Percentiles rank a stretch among this genome's conserved stretches.
phyloP scores from a whole-genome alignment of 1,140 invertebrate genomes.

The Ostrea denselamellosa region DNA sequence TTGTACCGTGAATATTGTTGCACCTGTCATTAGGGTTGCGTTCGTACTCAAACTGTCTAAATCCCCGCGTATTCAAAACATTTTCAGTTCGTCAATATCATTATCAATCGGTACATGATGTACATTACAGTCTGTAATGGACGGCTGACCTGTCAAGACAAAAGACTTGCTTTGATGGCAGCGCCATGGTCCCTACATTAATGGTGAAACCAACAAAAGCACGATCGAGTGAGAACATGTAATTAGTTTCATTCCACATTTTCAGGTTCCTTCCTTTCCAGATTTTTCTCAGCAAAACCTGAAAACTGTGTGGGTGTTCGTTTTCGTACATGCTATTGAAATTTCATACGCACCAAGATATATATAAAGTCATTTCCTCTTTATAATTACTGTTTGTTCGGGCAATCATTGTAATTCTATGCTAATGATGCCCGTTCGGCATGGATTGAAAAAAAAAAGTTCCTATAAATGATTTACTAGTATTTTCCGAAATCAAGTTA shows the following conservation, averaged over 20 bases:
- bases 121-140: too few relatives aligned
- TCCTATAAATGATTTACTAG: neutral
- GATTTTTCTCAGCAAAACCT: neutral
- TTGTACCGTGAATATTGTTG: too few relatives aligned
- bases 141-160: neutral
- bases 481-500: constrained; percentile 5
- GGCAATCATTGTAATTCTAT: neutral
- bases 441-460: neutral
- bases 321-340: neutral
- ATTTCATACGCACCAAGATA: neutral
- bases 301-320: neutral
- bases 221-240: neutral
- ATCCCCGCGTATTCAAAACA: too few relatives aligned
- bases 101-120: too few relatives aligned
- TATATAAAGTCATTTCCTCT: neutral
- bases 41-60: too few relatives aligned
- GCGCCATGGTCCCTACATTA: neutral
- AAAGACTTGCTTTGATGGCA: neutral
- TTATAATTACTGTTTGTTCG: neutral
- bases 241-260: neutral
- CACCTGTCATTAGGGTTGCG: too few relatives aligned
- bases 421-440: neutral
- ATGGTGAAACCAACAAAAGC: neutral
- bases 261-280: neutral
- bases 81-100: too few relatives aligned